These are phyloP conservation scores for Papilio polyxenes DNA, from an alignment of 1,140 invertebrate genomes.

Conservation along the genomic window DNA sequence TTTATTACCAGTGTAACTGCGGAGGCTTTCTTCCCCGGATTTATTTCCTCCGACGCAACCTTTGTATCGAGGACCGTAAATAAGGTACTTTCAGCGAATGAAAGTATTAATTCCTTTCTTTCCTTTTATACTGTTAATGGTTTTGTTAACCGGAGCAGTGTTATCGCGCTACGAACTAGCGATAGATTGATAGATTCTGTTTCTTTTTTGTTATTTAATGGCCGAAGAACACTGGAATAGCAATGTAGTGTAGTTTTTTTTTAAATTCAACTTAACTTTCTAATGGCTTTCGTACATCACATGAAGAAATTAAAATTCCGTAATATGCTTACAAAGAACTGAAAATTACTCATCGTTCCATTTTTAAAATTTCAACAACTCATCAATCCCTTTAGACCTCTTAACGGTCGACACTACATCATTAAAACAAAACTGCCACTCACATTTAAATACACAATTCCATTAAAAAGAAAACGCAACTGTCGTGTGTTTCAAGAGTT, in stretches of 20 bases:
- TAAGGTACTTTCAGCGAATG: slow-evolving; percentile 44
- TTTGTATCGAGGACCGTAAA: slow-evolving; percentile 53
- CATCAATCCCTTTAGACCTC: neutral
- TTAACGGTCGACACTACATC: slow-evolving; percentile 18
- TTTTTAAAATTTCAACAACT: neutral
- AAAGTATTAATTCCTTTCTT: slow-evolving; percentile 34
- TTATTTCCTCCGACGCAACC: slow-evolving; percentile 55
- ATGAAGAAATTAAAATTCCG: no score
- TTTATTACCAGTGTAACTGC: slow-evolving; percentile 58
- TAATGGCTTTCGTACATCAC: no score
- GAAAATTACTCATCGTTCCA: neutral
- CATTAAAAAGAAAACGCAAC: slow-evolving; percentile 35
- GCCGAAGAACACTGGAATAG: neutral
- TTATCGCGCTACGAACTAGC: slow-evolving; percentile 18
- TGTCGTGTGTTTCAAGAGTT: slow-evolving; percentile 28
- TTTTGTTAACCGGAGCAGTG: slow-evolving; percentile 28
- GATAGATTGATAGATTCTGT: neutral
- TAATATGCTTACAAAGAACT: no score
- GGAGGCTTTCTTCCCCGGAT: slow-evolving; percentile 47
- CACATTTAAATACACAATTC: slow-evolving; percentile 34
- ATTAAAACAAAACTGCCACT: slow-evolving; percentile 33
- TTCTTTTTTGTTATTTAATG: neutral
- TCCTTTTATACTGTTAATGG: slow-evolving; percentile 35
- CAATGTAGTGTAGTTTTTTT: neutral
- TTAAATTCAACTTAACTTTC: neutral